Conservation (phyloP, 2,113 vertebrate genomes). For the Prinia subflava region DNA sequence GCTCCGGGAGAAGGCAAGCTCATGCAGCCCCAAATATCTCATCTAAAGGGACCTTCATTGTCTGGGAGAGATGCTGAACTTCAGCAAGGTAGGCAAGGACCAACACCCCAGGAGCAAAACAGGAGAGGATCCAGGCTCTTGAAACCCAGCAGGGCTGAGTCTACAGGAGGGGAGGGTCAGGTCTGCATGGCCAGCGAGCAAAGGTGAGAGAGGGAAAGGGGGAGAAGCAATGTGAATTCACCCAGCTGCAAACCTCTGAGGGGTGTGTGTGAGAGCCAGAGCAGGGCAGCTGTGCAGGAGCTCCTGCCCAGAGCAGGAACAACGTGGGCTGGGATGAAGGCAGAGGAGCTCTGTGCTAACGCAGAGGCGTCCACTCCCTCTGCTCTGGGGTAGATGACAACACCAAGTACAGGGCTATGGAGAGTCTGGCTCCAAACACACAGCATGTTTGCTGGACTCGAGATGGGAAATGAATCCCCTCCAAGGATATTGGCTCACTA, state of each 20-base stretch:
- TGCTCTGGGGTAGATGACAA: neutral
- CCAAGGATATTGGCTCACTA: neutral
- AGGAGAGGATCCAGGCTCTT: neutral
- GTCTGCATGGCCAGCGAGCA: fast-evolving
- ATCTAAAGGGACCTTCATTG: neutral
- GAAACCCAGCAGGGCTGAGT: neutral
- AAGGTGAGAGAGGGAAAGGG: neutral
- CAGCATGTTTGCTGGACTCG: neutral
- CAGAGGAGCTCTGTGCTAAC: neutral
- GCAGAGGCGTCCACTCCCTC: neutral
- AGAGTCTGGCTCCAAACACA: neutral
- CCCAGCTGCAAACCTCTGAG: neutral
- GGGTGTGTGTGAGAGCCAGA: neutral
- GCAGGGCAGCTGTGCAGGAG: neutral
- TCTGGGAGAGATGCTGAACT: neutral
- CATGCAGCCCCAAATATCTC: neutral
- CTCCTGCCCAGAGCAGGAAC: neutral
- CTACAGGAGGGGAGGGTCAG: neutral
- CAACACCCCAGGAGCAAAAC: neutral
- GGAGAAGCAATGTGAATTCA: neutral
- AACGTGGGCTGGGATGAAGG: neutral
- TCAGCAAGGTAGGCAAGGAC: neutral
- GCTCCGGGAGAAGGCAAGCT: neutral
- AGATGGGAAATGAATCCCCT: constrained; percentile 27
- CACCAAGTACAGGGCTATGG: neutral